Conservation (phyloP, 2,888 invertebrate genomes). For the Pammene aurita region DNA sequence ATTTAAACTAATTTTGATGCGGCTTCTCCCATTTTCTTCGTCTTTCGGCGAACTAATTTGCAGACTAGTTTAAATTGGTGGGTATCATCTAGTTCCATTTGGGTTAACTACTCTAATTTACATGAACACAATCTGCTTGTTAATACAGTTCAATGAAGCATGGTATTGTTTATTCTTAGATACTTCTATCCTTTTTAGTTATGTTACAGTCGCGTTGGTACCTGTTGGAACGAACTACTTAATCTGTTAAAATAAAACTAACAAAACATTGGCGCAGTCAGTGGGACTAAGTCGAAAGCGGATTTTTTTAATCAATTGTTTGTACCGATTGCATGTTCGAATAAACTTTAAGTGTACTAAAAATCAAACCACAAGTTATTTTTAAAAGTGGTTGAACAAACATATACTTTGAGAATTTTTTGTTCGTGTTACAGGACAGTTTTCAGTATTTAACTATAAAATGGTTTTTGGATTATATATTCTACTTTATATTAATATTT, state of each 20-base stretch:
- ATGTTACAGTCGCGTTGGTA: not conserved
- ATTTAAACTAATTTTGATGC: constrained; percentile 41
- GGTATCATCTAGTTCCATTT: constrained; percentile 25
- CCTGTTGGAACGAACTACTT: not conserved
- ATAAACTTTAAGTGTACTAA: too few species aligned
- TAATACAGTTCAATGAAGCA: constrained; percentile 3
- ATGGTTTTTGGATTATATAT: too few species aligned
- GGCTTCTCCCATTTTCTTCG: constrained; percentile 38
- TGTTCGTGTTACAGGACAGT: too few species aligned
- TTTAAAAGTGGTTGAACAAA: too few species aligned
- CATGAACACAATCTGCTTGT: constrained; percentile 9
- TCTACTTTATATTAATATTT: too few species aligned
- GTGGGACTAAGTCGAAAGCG: not conserved
- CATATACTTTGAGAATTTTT: too few species aligned
- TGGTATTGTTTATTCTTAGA: not conserved
- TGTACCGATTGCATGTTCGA: too few species aligned
- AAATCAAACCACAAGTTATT: too few species aligned
- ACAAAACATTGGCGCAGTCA: not conserved
- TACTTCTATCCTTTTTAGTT: not conserved
- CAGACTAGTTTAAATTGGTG: constrained; percentile 33
- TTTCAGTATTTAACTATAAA: too few species aligned
- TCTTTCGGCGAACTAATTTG: constrained; percentile 26
- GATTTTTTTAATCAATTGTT: too few species aligned
- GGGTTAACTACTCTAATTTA: constrained; percentile 22
- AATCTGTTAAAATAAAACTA: not conserved